A percentile compares a stretch with the other conserved stretches of the same genome.
Conservation (phyloP, 2,888 invertebrate genomes). For the Coleophora flavipennella region DNA sequence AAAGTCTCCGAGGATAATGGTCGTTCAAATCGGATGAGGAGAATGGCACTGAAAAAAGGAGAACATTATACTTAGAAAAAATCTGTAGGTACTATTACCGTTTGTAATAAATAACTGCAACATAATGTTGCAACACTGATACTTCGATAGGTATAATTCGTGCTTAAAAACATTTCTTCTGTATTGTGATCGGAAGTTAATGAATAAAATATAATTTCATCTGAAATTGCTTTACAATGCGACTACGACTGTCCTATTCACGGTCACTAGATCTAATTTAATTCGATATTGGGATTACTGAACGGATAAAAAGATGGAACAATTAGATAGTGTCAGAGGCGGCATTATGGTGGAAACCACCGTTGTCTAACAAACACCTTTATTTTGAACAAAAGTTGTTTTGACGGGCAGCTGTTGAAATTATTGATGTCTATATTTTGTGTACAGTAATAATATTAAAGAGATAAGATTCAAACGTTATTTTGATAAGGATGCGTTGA, state of each 20-base stretch:
- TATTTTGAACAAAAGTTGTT: conserved; percentile 56
- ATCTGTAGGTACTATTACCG: too few species aligned
- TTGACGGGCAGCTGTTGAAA: conserved; percentile 54
- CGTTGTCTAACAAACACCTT: conserved; percentile 62
- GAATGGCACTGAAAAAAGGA: too few species aligned
- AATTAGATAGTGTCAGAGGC: conserved; percentile 46
- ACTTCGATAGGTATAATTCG: too few species aligned
- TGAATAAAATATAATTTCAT: too few species aligned
- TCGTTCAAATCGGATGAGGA: too few species aligned
- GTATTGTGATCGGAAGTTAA: too few species aligned
- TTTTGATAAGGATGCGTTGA: conserved; percentile 19
- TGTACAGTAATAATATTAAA: conserved; percentile 4
- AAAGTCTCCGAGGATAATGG: too few species aligned
- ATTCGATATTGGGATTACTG: conserved; percentile 35
- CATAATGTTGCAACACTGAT: too few species aligned
- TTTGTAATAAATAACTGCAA: too few species aligned
- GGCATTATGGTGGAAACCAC: conserved; percentile 28
- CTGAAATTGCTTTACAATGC: too few species aligned
- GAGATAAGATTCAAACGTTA: conserved; percentile 18
- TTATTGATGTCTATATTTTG: conserved; percentile 39
- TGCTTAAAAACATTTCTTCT: too few species aligned
- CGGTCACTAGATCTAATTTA: conserved; percentile 15
- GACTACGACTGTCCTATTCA: conserved; percentile 9
- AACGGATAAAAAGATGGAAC: conserved; percentile 59
- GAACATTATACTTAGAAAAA: too few species aligned